Evolutionary conservation across 2,113 vertebrate species (phyloP), one percentile per base, ranked within the genome.

Genomic region (Caretta caretta): DNA sequence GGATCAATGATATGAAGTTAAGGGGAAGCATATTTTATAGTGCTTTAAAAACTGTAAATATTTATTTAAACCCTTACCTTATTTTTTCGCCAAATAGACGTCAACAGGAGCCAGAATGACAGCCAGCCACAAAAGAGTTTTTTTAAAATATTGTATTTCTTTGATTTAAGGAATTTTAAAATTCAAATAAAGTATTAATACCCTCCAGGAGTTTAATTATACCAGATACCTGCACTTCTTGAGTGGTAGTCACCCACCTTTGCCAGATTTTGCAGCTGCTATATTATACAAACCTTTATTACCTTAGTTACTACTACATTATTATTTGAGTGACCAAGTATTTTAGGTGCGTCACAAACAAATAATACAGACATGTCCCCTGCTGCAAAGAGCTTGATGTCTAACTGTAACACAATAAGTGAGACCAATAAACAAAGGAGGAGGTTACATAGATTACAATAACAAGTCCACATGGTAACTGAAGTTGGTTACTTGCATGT

Each of bases 401-500:
- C 84, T 80, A 59, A 83, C 13, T 5, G 27, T 59, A 76, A 90
- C 85, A 35, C 22, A 82, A 54, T 49, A 65, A n/a, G 27, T 75
- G 4, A 59, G 51, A 87, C 2, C 7, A 19, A 6, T 48, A 3
- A 0, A 1, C 54, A 82, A 10, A 2, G 4, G 24, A 13, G 4
- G 83, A 46, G n/a, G 3, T 25, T 48, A 46, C 89, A 54, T 12
- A 84, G 4, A 22, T 76, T 49, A 49, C 12, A 50, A n/a, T 20
- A 89, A 31, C 17, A 22, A 49, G 38, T 83, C 53, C 29, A 10
- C 59, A 88, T 84, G 2, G 48, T 35, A 19, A 2, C 82, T 90
- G n/a, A 10, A 9, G 3, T 48, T 0, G 2, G 31, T 50, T 53
- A 0, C 14, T 24, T 62, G 4, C 35, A 17, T 46, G 7, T 53